Evolutionary conservation across 2,888 invertebrate species (phyloP), one percentile per base, ranked within the genome.

Genomic region (Mythimna albipuncta): DNA sequence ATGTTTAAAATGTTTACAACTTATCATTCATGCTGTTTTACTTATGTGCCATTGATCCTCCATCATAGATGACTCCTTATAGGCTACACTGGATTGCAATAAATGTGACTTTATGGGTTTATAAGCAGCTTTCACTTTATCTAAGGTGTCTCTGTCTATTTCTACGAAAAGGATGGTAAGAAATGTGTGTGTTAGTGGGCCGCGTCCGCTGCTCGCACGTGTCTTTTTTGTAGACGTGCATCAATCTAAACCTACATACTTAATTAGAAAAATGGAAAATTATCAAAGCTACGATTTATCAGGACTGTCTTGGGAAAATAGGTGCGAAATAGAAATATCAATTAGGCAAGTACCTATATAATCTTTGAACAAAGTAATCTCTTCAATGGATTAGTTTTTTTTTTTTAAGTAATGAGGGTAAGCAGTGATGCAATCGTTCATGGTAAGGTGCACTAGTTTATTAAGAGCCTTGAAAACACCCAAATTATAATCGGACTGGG

Each of bases 91-190:
- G 88, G 89, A 92, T 92, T 88, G 92, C 93, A 93, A 93, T 93
- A 94, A 93, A 94, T 93, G 93, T 91, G 91, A 92, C 92, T 93
- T 93, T 94, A 94, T 94, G 91, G 92, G 91, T 92, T 93, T 93
- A 92, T 94, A 93, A 92, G 91, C 93, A 90, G 95, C 95, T 96
- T 96, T 96, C 96, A 95, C 95, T 95, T 94, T 93, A 93, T 94
- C 94, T 91, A 91, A 93, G 93, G 91, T 93, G 93, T 90, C 93
- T 92, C 90, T 91, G 91, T 94, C 90, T 95, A 93, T 94, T 94
- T 96, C 96, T 93, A 91, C 93, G 96, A 95, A 96, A 95, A 95
- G 94, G 94, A 94, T 92, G 92, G 94, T 92, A 95, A 96, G 95
- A 95, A 96, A 88, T 92, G 93, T 93, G 92, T 94, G 92, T 95